Evolutionary conservation across 2,888 invertebrate species (phyloP), one percentile per base, ranked within the genome.

Genomic region (Stratiomys singularior): DNA sequence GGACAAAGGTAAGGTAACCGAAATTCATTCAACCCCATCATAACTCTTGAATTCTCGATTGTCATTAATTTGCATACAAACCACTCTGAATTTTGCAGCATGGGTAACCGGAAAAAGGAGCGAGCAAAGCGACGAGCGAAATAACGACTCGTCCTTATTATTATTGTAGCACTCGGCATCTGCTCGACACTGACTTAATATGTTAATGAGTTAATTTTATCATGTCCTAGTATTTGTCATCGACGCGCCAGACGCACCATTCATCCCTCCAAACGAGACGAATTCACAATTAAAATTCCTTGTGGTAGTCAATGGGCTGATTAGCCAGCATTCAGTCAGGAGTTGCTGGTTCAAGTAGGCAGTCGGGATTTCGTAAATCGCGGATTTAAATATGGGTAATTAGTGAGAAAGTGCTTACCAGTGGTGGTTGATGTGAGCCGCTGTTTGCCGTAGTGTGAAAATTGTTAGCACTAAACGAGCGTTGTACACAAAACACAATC

Each of bases 121-220:
- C 18, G 37, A 37, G 30, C 56, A 74, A 7, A 18, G 37, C 60
- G 23, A 30, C n/a, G n/a, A 74, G 37, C n/a, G 30, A 37, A 46
- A 46, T 1, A 28, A 30, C 64, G 28, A 64, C 25, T 23, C 69
- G 60, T 58, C 58, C 44, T 74, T 52, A 27, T 56, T 74, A 58
- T 74, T 58, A 37, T 74, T 69, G 47, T 69, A 21, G 21, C 66
- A 21, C 60, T 66, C 66, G 44, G 69, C 79, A 79, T 79, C 79
- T 79, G 79, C 79, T 76, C 74, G 56, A n/a, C 21, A 23, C 47
- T 28, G 69, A 74, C 77, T 77, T 77, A 78, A 78, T 79, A 79
- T 79, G 79, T 78, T 79, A 79, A 79, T 79, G 78, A 79, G 79
- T 79, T 78, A 79, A 79, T 79, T 79, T 77, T 13, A 66, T 18